These are phyloP conservation scores for Aromia moschata DNA, from an alignment of 2,888 invertebrate species.

Conservation along the genomic window DNA sequence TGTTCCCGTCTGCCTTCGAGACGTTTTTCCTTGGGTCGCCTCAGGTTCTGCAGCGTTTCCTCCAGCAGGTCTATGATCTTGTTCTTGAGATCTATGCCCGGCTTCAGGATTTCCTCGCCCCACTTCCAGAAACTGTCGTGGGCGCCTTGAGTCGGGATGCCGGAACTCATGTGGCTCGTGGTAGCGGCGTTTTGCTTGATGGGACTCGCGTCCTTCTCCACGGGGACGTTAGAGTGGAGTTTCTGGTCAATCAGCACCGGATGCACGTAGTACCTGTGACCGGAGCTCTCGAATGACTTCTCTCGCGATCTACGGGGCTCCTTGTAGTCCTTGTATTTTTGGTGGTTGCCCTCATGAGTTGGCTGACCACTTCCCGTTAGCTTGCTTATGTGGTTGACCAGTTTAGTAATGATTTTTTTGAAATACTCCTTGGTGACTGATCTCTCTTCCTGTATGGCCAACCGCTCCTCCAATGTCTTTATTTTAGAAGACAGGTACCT, in stretches of 20 bases:
- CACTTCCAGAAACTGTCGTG: slow-evolving; percentile 52
- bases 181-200: slow-evolving; percentile 3
- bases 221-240: slow-evolving; percentile 17
- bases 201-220: slow-evolving; percentile 35
- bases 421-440: slow-evolving; percentile 60
- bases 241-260: slow-evolving; percentile 23
- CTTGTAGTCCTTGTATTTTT: slow-evolving; percentile 1
- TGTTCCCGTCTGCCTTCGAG: slow-evolving; percentile 30
- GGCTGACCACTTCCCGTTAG: slow-evolving; percentile 26
- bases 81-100: slow-evolving; percentile 57
- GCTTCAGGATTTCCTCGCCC: slow-evolving; percentile 57
- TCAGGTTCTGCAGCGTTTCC: slow-evolving; percentile 46
- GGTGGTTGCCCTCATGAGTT: slow-evolving; percentile 15
- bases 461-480: slow-evolving; percentile 52
- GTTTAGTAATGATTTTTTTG: slow-evolving; percentile 57
- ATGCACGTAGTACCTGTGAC: slow-evolving; percentile 30
- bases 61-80: slow-evolving; percentile 53
- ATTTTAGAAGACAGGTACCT: slow-evolving; percentile 51
- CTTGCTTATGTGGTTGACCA: slow-evolving; percentile 45
- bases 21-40: slow-evolving; percentile 37
- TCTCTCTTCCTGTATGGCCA: slow-evolving; percentile 56
- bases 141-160: not conserved
- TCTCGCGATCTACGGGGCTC: slow-evolving; percentile 6
- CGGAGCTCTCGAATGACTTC: not conserved
- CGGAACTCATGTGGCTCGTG: not conserved